Conservation (phyloP, 2,888 invertebrate species). For the Macroteleia sp. region DNA sequence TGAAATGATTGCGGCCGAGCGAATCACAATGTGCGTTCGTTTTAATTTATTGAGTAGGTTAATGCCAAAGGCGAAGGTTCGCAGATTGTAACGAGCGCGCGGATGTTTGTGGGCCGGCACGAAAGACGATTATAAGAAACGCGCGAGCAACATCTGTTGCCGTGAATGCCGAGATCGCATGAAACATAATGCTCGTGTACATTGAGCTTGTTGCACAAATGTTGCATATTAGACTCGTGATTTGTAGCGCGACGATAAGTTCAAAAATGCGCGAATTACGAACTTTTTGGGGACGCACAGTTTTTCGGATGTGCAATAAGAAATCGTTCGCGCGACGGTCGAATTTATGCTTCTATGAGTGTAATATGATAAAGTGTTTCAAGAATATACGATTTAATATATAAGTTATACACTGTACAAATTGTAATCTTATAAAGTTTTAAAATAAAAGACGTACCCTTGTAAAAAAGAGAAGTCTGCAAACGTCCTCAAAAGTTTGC, state of each 20-base stretch:
- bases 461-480: too few relatives aligned
- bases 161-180: conserved; percentile 66
- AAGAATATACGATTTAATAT: too few relatives aligned
- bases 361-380: too few relatives aligned
- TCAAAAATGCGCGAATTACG: conserved; percentile 29
- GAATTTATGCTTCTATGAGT: conserved; percentile 37
- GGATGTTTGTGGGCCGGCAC: conserved; percentile 52
- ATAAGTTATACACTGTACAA: too few relatives aligned
- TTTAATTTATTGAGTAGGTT: conserved; percentile 75
- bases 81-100: conserved; percentile 49
- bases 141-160: conserved; percentile 73
- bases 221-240: conserved; percentile 49
- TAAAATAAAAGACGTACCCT: too few relatives aligned
- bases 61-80: conserved; percentile 65
- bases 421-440: too few relatives aligned
- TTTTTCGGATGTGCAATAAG: conserved; percentile 11
- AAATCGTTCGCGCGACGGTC: conserved; percentile 5
- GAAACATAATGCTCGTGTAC: conserved; percentile 53
- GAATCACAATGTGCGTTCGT: conserved; percentile 71
- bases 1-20: conserved; percentile 72
- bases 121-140: conserved; percentile 73
- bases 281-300: conserved; percentile 18
- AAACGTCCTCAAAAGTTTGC: too few relatives aligned
- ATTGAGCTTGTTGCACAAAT: conserved; percentile 37
- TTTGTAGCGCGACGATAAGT: conserved; percentile 33